These are phyloP conservation scores for Dunckerocampus dactyliophorus DNA, from an alignment of 2,113 vertebrate species.

Conservation along the genomic window DNA sequence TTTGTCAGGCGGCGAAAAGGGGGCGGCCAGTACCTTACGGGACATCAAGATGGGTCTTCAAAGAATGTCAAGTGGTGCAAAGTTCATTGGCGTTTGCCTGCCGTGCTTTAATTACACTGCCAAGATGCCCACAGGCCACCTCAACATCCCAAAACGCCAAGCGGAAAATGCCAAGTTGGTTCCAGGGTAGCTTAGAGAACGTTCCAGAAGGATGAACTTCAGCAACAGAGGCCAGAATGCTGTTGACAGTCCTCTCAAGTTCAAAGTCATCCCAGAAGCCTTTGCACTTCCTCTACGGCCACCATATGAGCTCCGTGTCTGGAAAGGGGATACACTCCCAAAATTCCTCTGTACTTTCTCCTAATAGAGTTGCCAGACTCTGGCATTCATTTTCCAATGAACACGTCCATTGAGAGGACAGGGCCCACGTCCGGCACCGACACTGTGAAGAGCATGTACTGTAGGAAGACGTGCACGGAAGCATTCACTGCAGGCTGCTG, in stretches of 20 bases:
- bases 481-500: background rate
- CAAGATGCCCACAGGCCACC: slow-evolving; percentile 45
- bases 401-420: slow-evolving; percentile 60
- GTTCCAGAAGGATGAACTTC: slow-evolving; percentile 56
- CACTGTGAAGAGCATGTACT: slow-evolving; percentile 62
- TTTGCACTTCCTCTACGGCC: slow-evolving; percentile 35
- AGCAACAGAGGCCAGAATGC: slow-evolving; percentile 30
- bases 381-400: slow-evolving; percentile 53
- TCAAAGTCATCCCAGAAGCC: slow-evolving; percentile 54
- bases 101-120: slow-evolving; percentile 52
- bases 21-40: slow-evolving; percentile 45
- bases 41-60: slow-evolving; percentile 35
- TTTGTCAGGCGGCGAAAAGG: slow-evolving; percentile 11
- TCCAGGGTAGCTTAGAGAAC: slow-evolving; percentile 46
- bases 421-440: slow-evolving; percentile 59
- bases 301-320: slow-evolving; percentile 28
- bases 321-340: slow-evolving; percentile 36
- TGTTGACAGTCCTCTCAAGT: slow-evolving; percentile 51
- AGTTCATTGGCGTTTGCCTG: slow-evolving; percentile 45
- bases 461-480: slow-evolving; percentile 44
- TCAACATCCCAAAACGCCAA: slow-evolving; percentile 39
- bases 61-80: slow-evolving; percentile 55
- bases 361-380: slow-evolving; percentile 57
- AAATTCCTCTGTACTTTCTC: slow-evolving; percentile 65
- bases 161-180: slow-evolving; percentile 46